phyloP scores from a whole-genome alignment of 35 echinoderm and acorn worm genomes.

The Heliocidaris tuberculata region DNA sequence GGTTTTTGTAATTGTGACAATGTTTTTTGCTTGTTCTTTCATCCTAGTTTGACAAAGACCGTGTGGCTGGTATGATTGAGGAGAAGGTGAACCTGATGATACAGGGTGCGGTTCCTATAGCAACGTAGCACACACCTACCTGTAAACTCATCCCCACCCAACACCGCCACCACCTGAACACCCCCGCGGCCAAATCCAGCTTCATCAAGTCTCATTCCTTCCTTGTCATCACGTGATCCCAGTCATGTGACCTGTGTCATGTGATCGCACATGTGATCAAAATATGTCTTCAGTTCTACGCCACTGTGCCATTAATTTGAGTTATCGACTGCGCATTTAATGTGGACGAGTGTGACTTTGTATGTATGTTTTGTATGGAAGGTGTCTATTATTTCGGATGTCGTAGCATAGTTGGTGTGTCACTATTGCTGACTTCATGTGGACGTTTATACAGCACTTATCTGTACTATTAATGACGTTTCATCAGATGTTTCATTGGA shows the following conservation, averaged over 20 bases:
- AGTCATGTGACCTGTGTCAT: background rate
- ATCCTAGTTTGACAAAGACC: slow-evolving; percentile 42
- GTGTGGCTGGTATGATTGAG: slow-evolving; percentile 62
- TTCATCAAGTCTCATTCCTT: slow-evolving; percentile 16
- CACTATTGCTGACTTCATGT: background rate
- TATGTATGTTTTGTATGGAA: background rate
- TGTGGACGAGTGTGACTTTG: background rate
- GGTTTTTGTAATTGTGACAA: background rate
- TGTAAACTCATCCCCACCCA: background rate
- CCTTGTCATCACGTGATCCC: background rate
- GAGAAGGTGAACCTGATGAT: slow-evolving; percentile 32
- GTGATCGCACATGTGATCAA: background rate
- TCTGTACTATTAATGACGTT: too few relatives aligned
- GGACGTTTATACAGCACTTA: too few relatives aligned
- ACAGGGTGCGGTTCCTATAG: background rate
- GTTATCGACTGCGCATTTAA: background rate
- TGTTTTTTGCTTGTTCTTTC: background rate
- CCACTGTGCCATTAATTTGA: slow-evolving; percentile 27
- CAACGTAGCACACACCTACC: slow-evolving; percentile 28
- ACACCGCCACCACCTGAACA: background rate
- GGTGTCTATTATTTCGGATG: background rate
- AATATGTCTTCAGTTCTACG: background rate
- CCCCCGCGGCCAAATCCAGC: background rate
- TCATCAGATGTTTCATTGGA: too few relatives aligned
- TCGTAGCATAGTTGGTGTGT: background rate